phyloP scores from a whole-genome alignment of 2,888 invertebrate genomes.

The Tuberolachnus salignus region DNA sequence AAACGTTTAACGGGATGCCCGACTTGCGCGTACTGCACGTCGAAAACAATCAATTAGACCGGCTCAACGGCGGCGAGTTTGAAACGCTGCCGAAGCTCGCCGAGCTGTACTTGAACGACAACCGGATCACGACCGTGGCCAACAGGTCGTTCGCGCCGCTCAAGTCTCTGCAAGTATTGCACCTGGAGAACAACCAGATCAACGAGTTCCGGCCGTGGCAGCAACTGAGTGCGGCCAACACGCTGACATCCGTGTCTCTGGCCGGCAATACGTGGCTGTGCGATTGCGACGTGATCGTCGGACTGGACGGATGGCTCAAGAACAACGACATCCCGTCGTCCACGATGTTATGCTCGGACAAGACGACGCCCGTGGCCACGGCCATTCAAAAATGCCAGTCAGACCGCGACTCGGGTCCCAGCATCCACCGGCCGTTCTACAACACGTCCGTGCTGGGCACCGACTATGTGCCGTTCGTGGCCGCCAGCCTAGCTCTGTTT shows the following conservation, averaged over 20 bases:
- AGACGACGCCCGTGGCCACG: constrained; percentile 78
- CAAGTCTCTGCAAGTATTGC: constrained; percentile 72
- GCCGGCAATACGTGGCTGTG: constrained; percentile 90
- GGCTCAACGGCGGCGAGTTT: constrained; percentile 82
- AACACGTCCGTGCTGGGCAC: constrained; percentile 65
- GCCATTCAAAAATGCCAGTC: constrained; percentile 72
- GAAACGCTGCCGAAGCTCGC: constrained; percentile 80
- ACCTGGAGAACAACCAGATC: constrained; percentile 85
- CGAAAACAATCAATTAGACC: constrained; percentile 83
- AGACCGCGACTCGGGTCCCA: constrained; percentile 44
- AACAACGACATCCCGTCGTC: constrained; percentile 55
- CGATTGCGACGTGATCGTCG: constrained; percentile 82
- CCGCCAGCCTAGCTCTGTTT: constrained; percentile 73
- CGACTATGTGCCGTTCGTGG: constrained; percentile 77
- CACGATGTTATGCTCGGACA: constrained; percentile 73
- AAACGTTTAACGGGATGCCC: constrained; percentile 87
- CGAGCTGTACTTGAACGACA: constrained; percentile 80
- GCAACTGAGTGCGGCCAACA: constrained; percentile 78
- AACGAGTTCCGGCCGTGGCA: constrained; percentile 85
- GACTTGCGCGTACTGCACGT: constrained; percentile 81
- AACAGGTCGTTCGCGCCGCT: constrained; percentile 79
- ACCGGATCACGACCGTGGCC: constrained; percentile 74
- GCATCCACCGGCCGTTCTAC: constrained; percentile 62
- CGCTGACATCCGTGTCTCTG: constrained; percentile 79
- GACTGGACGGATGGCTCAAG: constrained; percentile 74